Evolutionary conservation across 2,797 vertebrate species (phyloP).

Genomic region (Pseudomugil tenellus): DNA sequence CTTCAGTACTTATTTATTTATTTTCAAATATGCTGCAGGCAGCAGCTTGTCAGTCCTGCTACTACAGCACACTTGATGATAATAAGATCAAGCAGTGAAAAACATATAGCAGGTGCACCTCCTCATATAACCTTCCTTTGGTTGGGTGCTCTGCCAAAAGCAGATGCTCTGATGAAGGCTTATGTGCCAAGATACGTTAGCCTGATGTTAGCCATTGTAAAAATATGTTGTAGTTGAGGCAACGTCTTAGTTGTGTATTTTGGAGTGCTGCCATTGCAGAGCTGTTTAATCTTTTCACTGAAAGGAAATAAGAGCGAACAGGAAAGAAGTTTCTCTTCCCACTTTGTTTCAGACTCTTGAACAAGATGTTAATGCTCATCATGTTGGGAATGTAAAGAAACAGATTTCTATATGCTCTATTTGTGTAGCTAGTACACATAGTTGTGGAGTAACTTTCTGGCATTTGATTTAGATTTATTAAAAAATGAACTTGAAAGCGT

Average conservation of each 20-base stretch:
- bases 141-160: slow-evolving; percentile 62
- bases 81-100: slow-evolving; percentile 62
- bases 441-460: neutral
- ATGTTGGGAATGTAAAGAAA: neutral
- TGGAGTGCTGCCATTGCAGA: slow-evolving; percentile 54
- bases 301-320: slow-evolving; percentile 31
- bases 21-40: slow-evolving; percentile 44
- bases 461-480: slow-evolving; percentile 2
- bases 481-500: neutral
- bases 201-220: slow-evolving; percentile 60
- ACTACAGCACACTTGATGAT: slow-evolving; percentile 55
- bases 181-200: slow-evolving; percentile 63
- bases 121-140: slow-evolving; percentile 61
- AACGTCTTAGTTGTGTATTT: slow-evolving; percentile 48
- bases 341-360: slow-evolving; percentile 20
- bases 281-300: slow-evolving; percentile 33
- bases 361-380: slow-evolving; percentile 13
- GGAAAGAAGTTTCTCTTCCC: slow-evolving; percentile 24
- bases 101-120: slow-evolving; percentile 69
- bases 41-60: slow-evolving; percentile 55
- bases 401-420: slow-evolving; percentile 6
- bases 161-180: slow-evolving; percentile 65
- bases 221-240: slow-evolving; percentile 50
- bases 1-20: slow-evolving; percentile 9
- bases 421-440: slow-evolving; percentile 10